A percentile compares a stretch with the other conserved stretches of the same genome.
Evolutionary conservation across 2,113 vertebrate species (phyloP).

Genomic region (Gyps fulvus): DNA sequence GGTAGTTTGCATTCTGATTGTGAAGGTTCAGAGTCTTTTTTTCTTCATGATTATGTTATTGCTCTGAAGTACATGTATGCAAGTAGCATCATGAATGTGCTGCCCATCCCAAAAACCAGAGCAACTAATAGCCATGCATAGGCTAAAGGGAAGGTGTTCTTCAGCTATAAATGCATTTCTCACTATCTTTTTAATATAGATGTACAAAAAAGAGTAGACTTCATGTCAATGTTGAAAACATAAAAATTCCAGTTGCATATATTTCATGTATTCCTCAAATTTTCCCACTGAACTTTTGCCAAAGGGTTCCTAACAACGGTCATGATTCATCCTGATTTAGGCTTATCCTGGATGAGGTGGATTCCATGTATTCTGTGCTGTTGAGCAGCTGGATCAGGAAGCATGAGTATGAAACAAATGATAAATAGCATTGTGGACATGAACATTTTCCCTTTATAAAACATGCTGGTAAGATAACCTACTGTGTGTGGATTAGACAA

Average conservation of each 20-base stretch:
- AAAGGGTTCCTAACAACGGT: background rate
- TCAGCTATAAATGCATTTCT: background rate
- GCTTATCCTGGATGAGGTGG: background rate
- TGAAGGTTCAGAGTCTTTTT: background rate
- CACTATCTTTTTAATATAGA: background rate
- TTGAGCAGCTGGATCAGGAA: background rate
- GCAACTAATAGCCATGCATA: background rate
- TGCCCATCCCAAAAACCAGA: background rate
- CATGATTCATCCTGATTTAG: background rate
- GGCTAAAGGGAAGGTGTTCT: background rate
- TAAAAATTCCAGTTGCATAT: background rate
- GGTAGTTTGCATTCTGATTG: background rate
- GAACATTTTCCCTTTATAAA: background rate
- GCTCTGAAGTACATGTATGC: background rate
- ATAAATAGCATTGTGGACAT: background rate
- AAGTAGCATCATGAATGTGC: background rate
- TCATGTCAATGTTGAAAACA: background rate
- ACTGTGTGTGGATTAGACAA: background rate
- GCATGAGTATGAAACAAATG: background rate
- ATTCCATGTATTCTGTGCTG: background rate
- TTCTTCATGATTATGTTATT: background rate
- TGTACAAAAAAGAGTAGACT: background rate
- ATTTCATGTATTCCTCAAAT: background rate
- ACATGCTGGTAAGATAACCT: background rate
- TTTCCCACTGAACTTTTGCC: background rate